Base-by-base conservation (phyloP, 2,797 vertebrate genomes). In the Rhynchonycteris naso region DNA sequence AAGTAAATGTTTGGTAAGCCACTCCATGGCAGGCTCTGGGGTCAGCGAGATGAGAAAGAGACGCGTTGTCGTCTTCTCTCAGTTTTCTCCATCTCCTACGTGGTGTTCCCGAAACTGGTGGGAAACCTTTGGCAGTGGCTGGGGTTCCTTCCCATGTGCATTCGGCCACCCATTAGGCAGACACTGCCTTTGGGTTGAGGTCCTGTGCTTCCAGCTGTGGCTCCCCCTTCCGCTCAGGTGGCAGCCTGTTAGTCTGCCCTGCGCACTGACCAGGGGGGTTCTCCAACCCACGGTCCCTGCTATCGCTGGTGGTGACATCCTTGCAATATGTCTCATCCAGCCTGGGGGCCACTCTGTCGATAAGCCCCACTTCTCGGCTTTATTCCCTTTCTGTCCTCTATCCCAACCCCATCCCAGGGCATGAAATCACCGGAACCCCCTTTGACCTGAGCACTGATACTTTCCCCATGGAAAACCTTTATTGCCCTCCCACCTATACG, bases 41-140 rank as follows among this genome's bases (percentile, higher is more conserved):
- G n/a, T n/a, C 22, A 4, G 58, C 86, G 33, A 79, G 33, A 47
- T 56, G 69, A 82, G 4, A 7, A 9, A 33, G 84, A 91, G 21
- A 19, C 19, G 0, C 13, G 79, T 15, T 79, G 16, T 15, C 82
- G 16, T 21, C 47, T 82, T 26, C 74, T 54, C 28, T 79, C 59
- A 5, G 0, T 35, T 59, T 90, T 91, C 72, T 66, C 56, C 19
- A 3, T 38, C 58, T 68, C 35, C 14, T 71, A 5, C 1, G 4
- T 9, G 3, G 4, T 43, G 11, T n/a, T 59, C 43, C 79, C 43
- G 1, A 58, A 81, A 58, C 4, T 63, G 19, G 35, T 24, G 14
- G 63, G 4, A 43, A 63, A 24, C 6, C 47, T 4, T 38, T 4
- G 13, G 35, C 13, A 0, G 0, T 5, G 28, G 65, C 68, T 19